phyloP scores from a whole-genome alignment of 2,888 invertebrate species.

The Parapristionchus giblindavisi region DNA sequence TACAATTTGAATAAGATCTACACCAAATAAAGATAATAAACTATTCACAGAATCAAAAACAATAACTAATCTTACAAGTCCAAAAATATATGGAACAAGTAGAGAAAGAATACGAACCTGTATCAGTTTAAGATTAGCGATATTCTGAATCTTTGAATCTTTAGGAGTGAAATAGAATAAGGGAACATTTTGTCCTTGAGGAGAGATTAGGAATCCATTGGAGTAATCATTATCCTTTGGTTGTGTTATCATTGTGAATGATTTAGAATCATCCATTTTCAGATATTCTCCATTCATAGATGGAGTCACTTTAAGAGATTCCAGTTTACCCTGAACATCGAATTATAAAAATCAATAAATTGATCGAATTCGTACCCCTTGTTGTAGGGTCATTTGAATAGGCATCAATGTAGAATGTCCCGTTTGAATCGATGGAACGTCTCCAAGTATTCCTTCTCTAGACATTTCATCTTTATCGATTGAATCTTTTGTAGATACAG shows the following conservation, averaged over 20 bases:
- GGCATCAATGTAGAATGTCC: constrained; percentile 2
- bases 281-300: constrained; percentile 8
- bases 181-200: background rate
- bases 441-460: background rate
- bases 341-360: background rate
- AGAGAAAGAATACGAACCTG: constrained; percentile 6
- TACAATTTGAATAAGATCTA: too few species aligned
- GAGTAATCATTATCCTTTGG: background rate
- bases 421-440: background rate
- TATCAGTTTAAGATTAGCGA: constrained; percentile 9
- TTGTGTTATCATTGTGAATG: constrained; percentile 14
- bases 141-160: constrained; percentile 25
- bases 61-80: too few species aligned
- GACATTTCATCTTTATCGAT: background rate
- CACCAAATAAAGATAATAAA: too few species aligned
- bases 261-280: constrained; percentile 14
- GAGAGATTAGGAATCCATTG: constrained; percentile 19
- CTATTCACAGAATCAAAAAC: too few species aligned
- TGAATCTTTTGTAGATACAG: constrained; percentile 3
- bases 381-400: background rate
- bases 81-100: too few species aligned
- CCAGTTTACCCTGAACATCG: constrained; percentile 4
- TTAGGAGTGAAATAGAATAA: constrained; percentile 9
- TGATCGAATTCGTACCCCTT: too few species aligned
- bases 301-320: background rate